Conservation (phyloP, 2,888 invertebrate species). For the Chloromyia formosa region DNA sequence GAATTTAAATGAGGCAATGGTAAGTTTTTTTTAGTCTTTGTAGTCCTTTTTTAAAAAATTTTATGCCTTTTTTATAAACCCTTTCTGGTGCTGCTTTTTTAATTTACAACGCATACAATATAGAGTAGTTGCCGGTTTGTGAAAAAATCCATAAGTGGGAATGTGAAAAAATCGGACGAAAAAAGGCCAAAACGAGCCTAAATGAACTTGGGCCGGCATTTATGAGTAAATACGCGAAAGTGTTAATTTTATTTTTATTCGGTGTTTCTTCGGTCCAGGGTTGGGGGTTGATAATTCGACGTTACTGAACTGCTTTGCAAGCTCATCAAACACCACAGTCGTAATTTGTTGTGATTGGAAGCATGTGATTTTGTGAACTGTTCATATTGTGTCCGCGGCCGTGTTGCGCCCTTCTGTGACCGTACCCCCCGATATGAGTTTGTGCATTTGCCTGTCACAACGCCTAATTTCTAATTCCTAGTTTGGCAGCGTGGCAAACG, state of each 20-base stretch:
- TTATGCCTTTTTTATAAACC: slow-evolving; percentile 32
- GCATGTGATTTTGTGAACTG: slow-evolving; percentile 17
- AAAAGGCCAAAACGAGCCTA: slow-evolving; percentile 19
- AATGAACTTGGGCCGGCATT: slow-evolving; percentile 38
- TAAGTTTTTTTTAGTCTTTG: slow-evolving; percentile 49
- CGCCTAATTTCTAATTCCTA: slow-evolving; percentile 24
- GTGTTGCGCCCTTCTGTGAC: slow-evolving; percentile 13
- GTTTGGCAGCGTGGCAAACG: background rate
- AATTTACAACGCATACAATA: slow-evolving; percentile 31
- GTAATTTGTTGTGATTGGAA: slow-evolving; percentile 28
- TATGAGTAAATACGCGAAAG: slow-evolving; percentile 44
- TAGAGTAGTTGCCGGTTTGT: background rate
- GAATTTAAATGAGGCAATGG: slow-evolving; percentile 51
- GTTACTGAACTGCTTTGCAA: slow-evolving; percentile 12
- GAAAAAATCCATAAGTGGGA: slow-evolving; percentile 41
- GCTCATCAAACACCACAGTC: slow-evolving; percentile 21
- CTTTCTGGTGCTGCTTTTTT: slow-evolving; percentile 24
- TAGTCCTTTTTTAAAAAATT: slow-evolving; percentile 33
- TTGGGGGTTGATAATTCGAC: background rate
- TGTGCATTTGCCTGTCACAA: slow-evolving; percentile 3
- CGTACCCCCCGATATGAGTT: background rate
- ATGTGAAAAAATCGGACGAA: slow-evolving; percentile 23
- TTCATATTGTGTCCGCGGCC: slow-evolving; percentile 19
- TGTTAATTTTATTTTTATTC: slow-evolving; percentile 38
- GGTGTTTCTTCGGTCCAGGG: slow-evolving; percentile 1